Percentiles rank a stretch among this genome's conserved stretches.
Evolutionary conservation across 2,113 vertebrate genomes (phyloP).

Genomic region (Macaca mulatta): DNA sequence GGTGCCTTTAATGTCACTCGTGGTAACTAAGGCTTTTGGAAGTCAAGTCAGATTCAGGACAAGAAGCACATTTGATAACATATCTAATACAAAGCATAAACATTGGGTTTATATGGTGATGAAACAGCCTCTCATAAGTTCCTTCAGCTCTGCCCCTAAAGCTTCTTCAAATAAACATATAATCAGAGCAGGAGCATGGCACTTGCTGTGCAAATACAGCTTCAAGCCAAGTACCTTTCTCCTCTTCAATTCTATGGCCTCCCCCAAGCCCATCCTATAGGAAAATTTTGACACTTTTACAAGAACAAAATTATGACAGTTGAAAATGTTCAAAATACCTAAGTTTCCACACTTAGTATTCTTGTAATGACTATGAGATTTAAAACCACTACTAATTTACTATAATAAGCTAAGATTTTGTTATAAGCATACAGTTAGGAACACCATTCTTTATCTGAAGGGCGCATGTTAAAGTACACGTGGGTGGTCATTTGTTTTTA

Average conservation of each 20-base stretch:
- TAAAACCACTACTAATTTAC: background rate
- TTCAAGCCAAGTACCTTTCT: background rate
- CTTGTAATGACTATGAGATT: background rate
- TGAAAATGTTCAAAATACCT: background rate
- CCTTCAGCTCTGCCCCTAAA: background rate
- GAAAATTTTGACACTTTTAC: background rate
- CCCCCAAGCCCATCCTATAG: background rate
- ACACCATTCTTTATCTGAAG: background rate
- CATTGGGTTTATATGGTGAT: background rate
- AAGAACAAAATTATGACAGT: conserved; percentile 37
- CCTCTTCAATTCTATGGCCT: background rate
- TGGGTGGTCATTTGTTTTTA: background rate
- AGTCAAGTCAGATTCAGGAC: background rate
- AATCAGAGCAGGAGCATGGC: background rate
- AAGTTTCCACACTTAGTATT: background rate
- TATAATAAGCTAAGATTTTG: background rate
- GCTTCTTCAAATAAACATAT: background rate
- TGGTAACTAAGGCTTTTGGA: background rate
- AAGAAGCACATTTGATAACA: background rate
- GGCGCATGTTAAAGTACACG: background rate
- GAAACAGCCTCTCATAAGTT: background rate
- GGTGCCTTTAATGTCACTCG: background rate
- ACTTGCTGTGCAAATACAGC: background rate
- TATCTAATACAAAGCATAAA: background rate
- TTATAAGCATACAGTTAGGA: background rate